These are phyloP conservation scores for Barbus barbus DNA, from an alignment of 2,113 vertebrate species.

Conservation along the genomic window DNA sequence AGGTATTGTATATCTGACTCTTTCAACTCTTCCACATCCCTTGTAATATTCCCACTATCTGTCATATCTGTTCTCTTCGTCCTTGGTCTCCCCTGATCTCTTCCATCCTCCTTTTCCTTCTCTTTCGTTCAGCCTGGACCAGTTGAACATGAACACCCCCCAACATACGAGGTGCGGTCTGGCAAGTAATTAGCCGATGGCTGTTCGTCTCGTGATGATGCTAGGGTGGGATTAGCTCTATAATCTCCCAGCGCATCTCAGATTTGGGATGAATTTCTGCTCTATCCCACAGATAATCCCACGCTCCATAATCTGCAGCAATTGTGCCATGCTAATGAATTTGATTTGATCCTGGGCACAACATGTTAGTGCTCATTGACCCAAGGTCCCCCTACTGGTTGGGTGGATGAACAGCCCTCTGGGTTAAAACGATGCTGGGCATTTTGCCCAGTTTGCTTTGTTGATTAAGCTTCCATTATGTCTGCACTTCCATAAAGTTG, in stretches of 20 bases:
- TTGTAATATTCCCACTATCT: constrained; percentile 18
- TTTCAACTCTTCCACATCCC: constrained; percentile 5
- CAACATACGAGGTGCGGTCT: constrained; percentile 80
- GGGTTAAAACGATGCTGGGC: constrained; percentile 62
- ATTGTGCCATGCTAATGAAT: constrained; percentile 49
- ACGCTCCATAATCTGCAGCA: constrained; percentile 58
- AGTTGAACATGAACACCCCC: constrained; percentile 73
- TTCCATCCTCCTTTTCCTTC: constrained; percentile 21
- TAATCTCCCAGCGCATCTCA: constrained; percentile 61
- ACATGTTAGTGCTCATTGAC: constrained; percentile 33
- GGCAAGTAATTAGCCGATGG: constrained; percentile 81
- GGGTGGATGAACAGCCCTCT: constrained; percentile 38
- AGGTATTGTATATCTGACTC: background rate
- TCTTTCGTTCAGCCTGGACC: constrained; percentile 70
- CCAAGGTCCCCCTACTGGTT: constrained; percentile 47
- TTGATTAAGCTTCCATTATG: constrained; percentile 64
- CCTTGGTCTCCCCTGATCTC: constrained; percentile 20
- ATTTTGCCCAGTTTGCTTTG: constrained; percentile 61
- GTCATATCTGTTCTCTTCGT: constrained; percentile 41
- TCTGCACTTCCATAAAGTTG: constrained; percentile 52
- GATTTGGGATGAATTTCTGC: constrained; percentile 63
- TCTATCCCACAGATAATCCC: constrained; percentile 65
- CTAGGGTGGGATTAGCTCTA: constrained; percentile 74
- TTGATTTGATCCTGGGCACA: constrained; percentile 32
- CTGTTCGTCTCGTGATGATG: constrained; percentile 68